Percentiles rank a stretch among this genome's conserved stretches.
phyloP scores from a whole-genome alignment of 2,113 vertebrate genomes.

The Mixornis gularis region DNA sequence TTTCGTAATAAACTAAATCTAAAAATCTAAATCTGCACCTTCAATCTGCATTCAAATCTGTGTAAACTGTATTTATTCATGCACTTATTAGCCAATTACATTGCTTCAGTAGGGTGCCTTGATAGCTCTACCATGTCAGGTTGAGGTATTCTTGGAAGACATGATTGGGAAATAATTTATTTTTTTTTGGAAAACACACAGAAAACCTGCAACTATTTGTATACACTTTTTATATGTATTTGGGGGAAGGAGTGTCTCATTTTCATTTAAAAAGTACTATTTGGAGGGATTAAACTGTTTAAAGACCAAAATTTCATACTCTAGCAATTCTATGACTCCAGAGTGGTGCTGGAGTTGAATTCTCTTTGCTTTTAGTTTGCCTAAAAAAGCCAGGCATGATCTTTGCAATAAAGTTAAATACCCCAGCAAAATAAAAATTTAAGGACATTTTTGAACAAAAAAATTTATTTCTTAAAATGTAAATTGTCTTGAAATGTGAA shows the following conservation, averaged over 20 bases:
- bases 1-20: neutral
- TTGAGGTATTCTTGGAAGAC: neutral
- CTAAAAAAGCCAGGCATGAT: neutral
- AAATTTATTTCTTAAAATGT: neutral
- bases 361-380: neutral
- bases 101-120: neutral
- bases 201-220: neutral
- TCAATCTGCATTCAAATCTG: neutral
- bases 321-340: neutral
- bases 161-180: neutral
- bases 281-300: neutral
- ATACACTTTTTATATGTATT: neutral
- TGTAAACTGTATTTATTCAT: neutral
- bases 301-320: neutral
- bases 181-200: neutral
- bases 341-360: neutral
- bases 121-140: neutral
- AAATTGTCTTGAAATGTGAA: neutral
- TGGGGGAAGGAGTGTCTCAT: fast-evolving
- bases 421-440: fast-evolving
- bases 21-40: neutral
- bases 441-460: neutral
- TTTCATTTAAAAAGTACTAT: neutral
- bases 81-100: neutral
- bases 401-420: neutral